Evolutionary conservation across 2,888 invertebrate genomes (phyloP), one percentile per base, ranked within the genome.

Genomic region (Trachelus iudaicus): DNA sequence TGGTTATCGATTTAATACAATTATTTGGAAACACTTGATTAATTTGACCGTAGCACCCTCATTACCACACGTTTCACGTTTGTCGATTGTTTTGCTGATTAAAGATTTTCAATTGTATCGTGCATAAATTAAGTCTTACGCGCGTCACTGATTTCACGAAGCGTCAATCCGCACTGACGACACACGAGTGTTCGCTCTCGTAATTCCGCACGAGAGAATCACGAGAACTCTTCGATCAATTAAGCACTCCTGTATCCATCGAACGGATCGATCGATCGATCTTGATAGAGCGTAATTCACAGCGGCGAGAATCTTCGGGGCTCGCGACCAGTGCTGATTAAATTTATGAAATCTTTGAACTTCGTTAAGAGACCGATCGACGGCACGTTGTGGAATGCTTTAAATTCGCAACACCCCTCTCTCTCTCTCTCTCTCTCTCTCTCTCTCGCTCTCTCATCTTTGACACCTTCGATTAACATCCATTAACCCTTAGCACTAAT

Each of bases 391-490:
- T 56, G 23, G 56, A 56, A 56, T 56, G 69, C 34, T 37, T 37
- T 34, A 33, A 69, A 76, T 69, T 12, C 73, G 40, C 69, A 15
- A 73, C 79, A 56, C 23, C 30, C 56, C 56, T 30, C 30, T 73
- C 11, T 56, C 34, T 31, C 31, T 31, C 31, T 31, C 31, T 31
- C 31, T 31, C 31, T 73, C 11, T 56, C 34, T 73, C 11, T 56
- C 34, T 31, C 31, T 31, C 31, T 31, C 31, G 1, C 31, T 31
- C 31, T 73, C 11, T 56, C 34, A n/a, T 31, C 71, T 75, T 80
- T 77, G 75, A 77, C 76, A 77, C 77, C 77, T 75, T 73, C 73
- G 74, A 71, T 80, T 77, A 79, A 77, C 81, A 69, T 69, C 76
- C 71, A 81, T 81, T 77, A 75, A 75, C 75, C 69, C 77, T 33